phyloP scores from a whole-genome alignment of 2,113 vertebrate genomes.

The Paedocypris sp. region DNA sequence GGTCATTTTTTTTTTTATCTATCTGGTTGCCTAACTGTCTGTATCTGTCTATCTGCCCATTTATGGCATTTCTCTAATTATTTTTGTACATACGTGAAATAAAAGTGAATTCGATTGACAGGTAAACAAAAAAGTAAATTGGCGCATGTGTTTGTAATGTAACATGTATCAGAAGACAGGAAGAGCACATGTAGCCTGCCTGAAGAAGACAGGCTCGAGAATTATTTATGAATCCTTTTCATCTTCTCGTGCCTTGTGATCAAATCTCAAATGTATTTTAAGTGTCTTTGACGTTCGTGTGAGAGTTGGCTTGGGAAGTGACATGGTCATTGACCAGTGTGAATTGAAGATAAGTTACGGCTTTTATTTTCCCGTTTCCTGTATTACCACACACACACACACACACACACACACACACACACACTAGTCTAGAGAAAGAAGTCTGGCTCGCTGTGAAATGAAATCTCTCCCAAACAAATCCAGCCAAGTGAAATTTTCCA shows the following conservation, averaged over 20 bases:
- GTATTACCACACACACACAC: not conserved
- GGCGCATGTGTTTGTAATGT: not conserved
- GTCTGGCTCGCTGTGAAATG: constrained; percentile 23
- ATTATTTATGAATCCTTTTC: not conserved
- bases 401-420: not conserved
- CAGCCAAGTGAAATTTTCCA: constrained; percentile 20
- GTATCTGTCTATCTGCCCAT: no score
- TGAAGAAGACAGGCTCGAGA: not conserved
- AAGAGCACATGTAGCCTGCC: not conserved
- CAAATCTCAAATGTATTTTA: no score
- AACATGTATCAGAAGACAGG: constrained; percentile 3
- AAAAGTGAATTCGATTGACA: no score
- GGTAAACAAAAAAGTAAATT: no score
- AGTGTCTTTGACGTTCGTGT: no score
- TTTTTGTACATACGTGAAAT: no score
- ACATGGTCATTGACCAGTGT: constrained; percentile 19
- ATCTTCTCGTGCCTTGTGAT: not conserved
- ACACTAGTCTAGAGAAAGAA: constrained; percentile 13
- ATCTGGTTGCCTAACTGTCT: no score
- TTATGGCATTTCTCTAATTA: no score
- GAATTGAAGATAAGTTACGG: constrained; percentile 23
- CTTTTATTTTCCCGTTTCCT: not conserved
- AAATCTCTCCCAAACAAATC: constrained; percentile 24
- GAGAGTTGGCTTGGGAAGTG: no score
- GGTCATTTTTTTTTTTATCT: no score